A percentile compares a stretch with the other conserved stretches of the same genome.
Evolutionary conservation across 2,888 invertebrate genomes (phyloP).

Genomic region (Agrochola litura): DNA sequence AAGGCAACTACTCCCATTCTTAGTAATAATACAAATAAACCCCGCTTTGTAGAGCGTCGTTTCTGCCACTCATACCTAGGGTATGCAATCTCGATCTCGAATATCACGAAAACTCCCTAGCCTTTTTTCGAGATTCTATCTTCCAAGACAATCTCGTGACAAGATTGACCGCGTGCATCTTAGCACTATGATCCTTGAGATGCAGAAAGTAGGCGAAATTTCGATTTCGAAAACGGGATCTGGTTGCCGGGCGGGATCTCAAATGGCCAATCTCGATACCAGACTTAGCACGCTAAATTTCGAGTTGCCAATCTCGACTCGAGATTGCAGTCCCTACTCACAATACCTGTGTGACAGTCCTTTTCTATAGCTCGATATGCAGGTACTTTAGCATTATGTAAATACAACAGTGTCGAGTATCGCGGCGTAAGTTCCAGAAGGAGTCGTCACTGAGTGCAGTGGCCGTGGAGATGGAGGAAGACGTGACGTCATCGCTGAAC

Average conservation of each 20-base stretch:
- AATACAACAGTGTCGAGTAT: constrained; percentile 59
- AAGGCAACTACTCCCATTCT: neutral
- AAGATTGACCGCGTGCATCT: no score
- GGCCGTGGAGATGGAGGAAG: constrained; percentile 97
- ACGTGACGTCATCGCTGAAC: constrained; percentile 97
- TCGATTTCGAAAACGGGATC: neutral
- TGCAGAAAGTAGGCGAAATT: no score
- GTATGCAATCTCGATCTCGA: neutral
- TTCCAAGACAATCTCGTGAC: no score
- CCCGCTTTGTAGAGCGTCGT: constrained; percentile 6
- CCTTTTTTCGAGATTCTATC: no score
- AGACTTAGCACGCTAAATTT: neutral
- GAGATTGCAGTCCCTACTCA: neutral
- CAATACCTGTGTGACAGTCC: constrained; percentile 20
- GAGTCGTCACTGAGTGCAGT: constrained; percentile 95
- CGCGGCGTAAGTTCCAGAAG: constrained; percentile 91
- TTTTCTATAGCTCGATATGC: constrained; percentile 7
- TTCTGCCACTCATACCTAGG: neutral
- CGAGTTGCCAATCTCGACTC: neutral
- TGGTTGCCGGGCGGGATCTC: neutral
- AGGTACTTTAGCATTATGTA: constrained; percentile 50
- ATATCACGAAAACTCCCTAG: no score
- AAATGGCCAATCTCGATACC: neutral
- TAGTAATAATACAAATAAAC: neutral
- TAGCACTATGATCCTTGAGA: no score